A percentile compares a stretch with the other conserved stretches of the same genome.
Evolutionary conservation across 1,140 invertebrate species (phyloP).

Genomic region (Scaptomyza graminum): DNA sequence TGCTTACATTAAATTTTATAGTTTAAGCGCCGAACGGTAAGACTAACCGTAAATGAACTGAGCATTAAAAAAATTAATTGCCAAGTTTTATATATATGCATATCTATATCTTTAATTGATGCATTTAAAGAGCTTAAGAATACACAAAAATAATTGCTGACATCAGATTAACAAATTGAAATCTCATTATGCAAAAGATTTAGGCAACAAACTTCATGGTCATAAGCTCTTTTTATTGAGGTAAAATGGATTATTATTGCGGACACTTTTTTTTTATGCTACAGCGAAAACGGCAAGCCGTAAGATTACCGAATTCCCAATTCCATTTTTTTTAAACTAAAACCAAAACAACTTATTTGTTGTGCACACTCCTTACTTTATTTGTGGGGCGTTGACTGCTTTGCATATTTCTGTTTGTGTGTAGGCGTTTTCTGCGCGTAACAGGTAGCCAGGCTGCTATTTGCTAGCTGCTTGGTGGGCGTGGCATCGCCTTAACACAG

Average conservation of each 20-base stretch:
- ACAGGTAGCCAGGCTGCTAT: conserved; percentile 39
- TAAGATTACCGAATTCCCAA: no score
- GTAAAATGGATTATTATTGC: no score
- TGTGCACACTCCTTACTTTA: conserved; percentile 5
- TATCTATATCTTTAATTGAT: background rate
- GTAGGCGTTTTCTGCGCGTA: conserved; percentile 27
- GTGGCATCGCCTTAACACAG: conserved; percentile 26
- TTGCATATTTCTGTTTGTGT: conserved; percentile 22
- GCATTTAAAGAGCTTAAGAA: background rate
- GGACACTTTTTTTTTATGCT: no score
- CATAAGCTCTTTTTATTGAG: background rate
- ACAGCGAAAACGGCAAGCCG: no score
- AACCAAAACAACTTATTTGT: conserved; percentile 80
- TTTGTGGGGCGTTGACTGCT: conserved; percentile 22
- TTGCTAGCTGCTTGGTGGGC: conserved; percentile 9
- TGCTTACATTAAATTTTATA: no score
- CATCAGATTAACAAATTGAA: background rate
- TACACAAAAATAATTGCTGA: background rate
- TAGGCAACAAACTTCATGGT: conserved; percentile 44
- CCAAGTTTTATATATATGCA: background rate
- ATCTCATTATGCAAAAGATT: conserved; percentile 38
- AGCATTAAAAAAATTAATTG: no score
- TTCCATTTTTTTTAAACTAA: no score
- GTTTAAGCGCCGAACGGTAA: no score
- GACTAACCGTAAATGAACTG: no score